Percentiles rank a stretch among this genome's conserved stretches.
Evolutionary conservation across 2,113 vertebrate species (phyloP).

Genomic region (Balaeniceps rex): DNA sequence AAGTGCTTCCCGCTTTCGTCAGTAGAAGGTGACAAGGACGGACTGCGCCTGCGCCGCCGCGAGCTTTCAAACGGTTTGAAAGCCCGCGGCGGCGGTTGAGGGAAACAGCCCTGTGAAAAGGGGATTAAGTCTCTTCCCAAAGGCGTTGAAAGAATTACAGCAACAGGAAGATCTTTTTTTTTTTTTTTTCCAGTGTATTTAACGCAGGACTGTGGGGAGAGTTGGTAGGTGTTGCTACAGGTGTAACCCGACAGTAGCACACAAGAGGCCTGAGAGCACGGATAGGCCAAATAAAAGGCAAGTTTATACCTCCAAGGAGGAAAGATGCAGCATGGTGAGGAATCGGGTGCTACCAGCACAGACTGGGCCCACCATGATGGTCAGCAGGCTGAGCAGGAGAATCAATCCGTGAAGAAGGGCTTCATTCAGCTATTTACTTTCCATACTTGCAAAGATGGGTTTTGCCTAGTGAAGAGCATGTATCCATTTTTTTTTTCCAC

Average conservation of each 20-base stretch:
- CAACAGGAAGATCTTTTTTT: too few species aligned
- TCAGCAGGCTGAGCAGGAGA: background rate
- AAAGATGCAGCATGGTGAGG: too few species aligned
- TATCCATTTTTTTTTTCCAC: background rate
- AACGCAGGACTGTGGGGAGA: too few species aligned
- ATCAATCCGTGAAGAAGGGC: background rate
- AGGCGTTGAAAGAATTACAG: too few species aligned
- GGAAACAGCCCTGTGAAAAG: background rate
- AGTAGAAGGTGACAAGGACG: rapidly evolving
- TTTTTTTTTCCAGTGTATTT: too few species aligned
- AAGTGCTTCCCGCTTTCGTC: rapidly evolving
- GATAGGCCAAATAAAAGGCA: too few species aligned
- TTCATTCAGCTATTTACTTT: background rate
- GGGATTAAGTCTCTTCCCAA: background rate
- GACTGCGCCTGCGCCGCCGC: rapidly evolving
- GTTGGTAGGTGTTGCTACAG: too few species aligned
- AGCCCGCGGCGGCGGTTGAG: rapidly evolving
- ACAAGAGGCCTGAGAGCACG: background rate
- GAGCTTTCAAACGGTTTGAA: rapidly evolving
- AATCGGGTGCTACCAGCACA: background rate
- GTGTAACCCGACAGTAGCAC: too few species aligned
- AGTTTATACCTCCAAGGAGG: background rate
- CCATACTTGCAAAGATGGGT: rapidly evolving
- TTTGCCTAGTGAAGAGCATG: background rate
- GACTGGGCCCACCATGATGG: background rate